Base-by-base conservation (phyloP, 2,888 invertebrate genomes). In the Physocephala rufipes region DNA sequence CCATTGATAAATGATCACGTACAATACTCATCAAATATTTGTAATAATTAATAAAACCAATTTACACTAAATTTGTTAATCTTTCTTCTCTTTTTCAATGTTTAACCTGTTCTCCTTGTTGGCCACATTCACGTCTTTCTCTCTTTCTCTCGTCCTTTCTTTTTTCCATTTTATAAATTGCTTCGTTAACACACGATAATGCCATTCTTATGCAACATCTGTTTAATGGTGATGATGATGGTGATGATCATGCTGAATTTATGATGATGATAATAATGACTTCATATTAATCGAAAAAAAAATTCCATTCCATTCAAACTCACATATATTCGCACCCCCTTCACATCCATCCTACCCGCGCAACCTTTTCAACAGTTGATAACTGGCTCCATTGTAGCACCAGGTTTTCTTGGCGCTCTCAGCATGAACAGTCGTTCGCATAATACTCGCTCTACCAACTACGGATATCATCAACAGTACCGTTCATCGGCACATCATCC, bases 361-460 rank as follows among this genome's bases (percentile, higher is more conserved):
- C n/a, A n/a, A n/a, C n/a, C n/a, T n/a, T n/a, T n/a, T n/a, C n/a
- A n/a, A 75, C 78, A 85, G 84, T 81, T 84, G 74, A 83, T 84
- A 74, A 83, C 85, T 75, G 85, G 84, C 74, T 84, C 85, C 55
- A 83, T 85, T 77, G 82, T 84, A 71, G 84, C 84, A 71, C 85
- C 84, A 61, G 84, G 84, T 80, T 85, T 84, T 77, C 79, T 83
- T 74, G 82, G 85, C 72, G 84, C 83, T 51, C 78, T 84, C 67
- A 80, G 84, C 72, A 82, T 84, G 73, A 83, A 84, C 74, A 83
- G 79, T 77, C 84, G 84, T 71, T 79, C 84, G 63, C 84, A 84
- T 75, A 82, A 81, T 77, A 76, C 84, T 51, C 76, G 77, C 68
- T 74, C 76, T 64, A 73, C 75, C 62, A 78, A 79, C 75, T 75